Evolutionary conservation across 2,888 invertebrate species (phyloP).

Genomic region (Xiphydria camelus): DNA sequence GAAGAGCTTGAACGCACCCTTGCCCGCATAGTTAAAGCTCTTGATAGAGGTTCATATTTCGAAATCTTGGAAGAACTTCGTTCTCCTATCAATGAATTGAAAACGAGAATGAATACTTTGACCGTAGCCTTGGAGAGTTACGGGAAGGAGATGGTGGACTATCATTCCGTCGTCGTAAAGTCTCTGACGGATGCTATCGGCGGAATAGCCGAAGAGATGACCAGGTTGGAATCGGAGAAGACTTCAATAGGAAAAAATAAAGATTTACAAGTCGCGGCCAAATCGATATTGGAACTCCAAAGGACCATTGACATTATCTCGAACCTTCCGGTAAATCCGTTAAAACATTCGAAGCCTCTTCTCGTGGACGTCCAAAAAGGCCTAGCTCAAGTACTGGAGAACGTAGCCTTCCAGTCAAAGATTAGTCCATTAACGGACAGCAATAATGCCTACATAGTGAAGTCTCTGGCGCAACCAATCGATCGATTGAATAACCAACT

Average conservation of each 20-base stretch:
- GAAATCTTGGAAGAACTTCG: conserved; percentile 28
- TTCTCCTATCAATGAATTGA: conserved; percentile 38
- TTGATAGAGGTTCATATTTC: conserved; percentile 13
- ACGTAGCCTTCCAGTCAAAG: conserved; percentile 12
- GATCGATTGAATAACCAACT: conserved; percentile 10
- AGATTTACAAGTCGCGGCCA: conserved; percentile 15
- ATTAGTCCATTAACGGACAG: conserved; percentile 6
- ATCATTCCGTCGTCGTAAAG: conserved; percentile 37
- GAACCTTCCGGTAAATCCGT: conserved; percentile 11
- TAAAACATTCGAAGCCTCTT: conserved; percentile 10
- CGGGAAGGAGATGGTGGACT: conserved; percentile 35
- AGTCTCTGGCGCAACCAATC: conserved; percentile 9
- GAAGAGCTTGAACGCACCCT: conserved; percentile 38
- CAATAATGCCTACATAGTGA: conserved; percentile 12
- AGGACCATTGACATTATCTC: conserved; percentile 14
- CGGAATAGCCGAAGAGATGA: conserved; percentile 30
- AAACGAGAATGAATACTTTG: conserved; percentile 41
- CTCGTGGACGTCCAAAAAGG: conserved; percentile 20
- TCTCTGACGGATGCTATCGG: conserved; percentile 37
- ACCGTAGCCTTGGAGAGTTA: conserved; percentile 44
- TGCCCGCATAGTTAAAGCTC: conserved; percentile 18
- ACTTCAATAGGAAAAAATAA: conserved; percentile 22
- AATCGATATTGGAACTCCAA: conserved; percentile 13
- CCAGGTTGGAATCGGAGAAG: conserved; percentile 16
- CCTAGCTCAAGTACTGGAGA: conserved; percentile 18